phyloP scores from a whole-genome alignment of 1,140 invertebrate genomes.

The Sipha flava region DNA sequence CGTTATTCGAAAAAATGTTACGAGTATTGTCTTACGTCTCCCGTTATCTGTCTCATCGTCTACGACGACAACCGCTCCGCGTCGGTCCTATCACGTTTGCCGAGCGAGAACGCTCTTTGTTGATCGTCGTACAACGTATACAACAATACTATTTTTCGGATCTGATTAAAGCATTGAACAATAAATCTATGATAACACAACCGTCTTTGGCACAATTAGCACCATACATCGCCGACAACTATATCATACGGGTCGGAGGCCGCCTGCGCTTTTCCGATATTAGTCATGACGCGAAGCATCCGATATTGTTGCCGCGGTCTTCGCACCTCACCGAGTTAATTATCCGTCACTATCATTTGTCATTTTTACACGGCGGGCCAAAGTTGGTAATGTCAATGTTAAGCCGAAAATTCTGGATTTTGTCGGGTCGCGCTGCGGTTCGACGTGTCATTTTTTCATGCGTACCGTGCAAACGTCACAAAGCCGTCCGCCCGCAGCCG shows the following conservation, averaged over 20 bases:
- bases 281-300: conserved; percentile 33
- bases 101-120: not conserved
- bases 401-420: too few species aligned
- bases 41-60: not conserved
- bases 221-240: too few species aligned
- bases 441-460: not conserved
- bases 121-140: not conserved
- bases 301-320: conserved; percentile 35
- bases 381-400: conserved; percentile 38
- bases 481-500: not conserved
- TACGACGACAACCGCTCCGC: not conserved
- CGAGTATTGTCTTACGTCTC: not conserved
- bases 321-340: conserved; percentile 35
- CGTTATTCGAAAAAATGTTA: not conserved
- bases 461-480: not conserved
- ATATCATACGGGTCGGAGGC: too few species aligned
- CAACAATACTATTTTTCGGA: too few species aligned
- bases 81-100: not conserved
- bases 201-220: too few species aligned
- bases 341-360: conserved; percentile 38
- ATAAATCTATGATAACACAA: too few species aligned
- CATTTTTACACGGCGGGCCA: conserved; percentile 40
- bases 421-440: conserved; percentile 28
- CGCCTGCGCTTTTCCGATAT: conserved; percentile 29
- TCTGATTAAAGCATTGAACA: too few species aligned